These are phyloP conservation scores for Anisognathus igniventris DNA, from an alignment of 2,797 vertebrate species.

Conservation along the genomic window DNA sequence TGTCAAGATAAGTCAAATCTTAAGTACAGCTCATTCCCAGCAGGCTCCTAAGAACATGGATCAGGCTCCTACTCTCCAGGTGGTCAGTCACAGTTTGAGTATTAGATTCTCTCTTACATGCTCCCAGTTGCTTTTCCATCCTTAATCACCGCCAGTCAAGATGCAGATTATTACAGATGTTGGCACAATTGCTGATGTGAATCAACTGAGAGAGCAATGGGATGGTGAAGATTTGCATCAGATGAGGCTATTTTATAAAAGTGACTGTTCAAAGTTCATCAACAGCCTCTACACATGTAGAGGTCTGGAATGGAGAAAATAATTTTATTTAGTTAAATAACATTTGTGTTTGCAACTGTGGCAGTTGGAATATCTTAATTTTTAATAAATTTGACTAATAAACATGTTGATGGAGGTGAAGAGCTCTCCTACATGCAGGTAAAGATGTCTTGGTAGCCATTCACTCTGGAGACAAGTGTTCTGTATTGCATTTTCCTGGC, in stretches of 20 bases:
- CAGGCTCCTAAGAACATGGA: background rate
- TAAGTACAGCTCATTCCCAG: background rate
- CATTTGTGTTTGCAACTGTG: background rate
- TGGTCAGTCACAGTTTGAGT: background rate
- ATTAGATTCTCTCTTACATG: background rate
- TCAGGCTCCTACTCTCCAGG: background rate
- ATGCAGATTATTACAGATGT: background rate
- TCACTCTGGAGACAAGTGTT: background rate
- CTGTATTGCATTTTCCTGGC: background rate
- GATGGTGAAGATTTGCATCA: background rate
- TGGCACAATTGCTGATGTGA: background rate
- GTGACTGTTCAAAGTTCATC: background rate
- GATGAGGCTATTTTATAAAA: background rate
- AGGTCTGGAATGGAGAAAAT: background rate
- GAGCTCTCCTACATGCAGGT: background rate
- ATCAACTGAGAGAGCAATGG: background rate
- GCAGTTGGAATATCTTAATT: background rate
- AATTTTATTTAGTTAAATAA: background rate
- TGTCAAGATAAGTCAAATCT: background rate
- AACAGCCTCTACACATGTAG: accelerated
- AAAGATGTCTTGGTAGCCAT: background rate
- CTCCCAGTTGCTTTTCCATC: background rate
- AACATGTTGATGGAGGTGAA: background rate
- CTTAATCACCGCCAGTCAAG: background rate
- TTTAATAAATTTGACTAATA: background rate